Base-by-base conservation (phyloP, 2,797 vertebrate genomes). In the Falco columbarius region DNA sequence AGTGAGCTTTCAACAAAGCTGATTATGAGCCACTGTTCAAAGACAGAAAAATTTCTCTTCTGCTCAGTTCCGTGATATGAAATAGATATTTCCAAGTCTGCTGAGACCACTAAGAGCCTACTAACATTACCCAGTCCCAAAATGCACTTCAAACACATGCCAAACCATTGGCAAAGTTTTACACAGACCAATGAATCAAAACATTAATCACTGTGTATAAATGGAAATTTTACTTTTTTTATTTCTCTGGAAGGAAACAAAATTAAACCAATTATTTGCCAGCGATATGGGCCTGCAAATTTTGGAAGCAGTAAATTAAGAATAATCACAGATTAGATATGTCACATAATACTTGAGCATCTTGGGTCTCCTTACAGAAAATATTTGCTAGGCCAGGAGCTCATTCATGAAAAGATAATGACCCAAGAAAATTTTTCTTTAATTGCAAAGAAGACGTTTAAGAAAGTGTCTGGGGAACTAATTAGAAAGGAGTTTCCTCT, bases 351-450 rank as follows among this genome's bases (percentile, higher is more conserved):
- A 77, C 65, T 94, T 86, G 38, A 89, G 42, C 65, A 93, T 93
- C 94, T 90, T 87, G 62, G 65, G 85, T 92, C 63, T 94, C 81
- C 76, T 93, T 89, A 89, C 56, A 95, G 88, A 95, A 97, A 97
- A 94, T 73, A 96, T 76, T 77, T 94, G 83, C 75, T 89, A 93
- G 90, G 85, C 74, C 79, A 81, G 47, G 42, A 81, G 91, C 95
- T 97, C 84, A 96, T 95, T 96, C 92, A 94, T 96, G 88, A 95
- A 93, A 93, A 96, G 89, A 97, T 96, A 97, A 97, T 94, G 81
- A 95, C 67, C 79, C 81, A 84, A 85, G 55, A 97, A 97, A 95
- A 66, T 74, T 55, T 95, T 85, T 95, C 44, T 63, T 89, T 96
- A 95, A 97, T 93, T 93, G 93, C 96, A 89, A 75, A 90, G 52